Evolutionary conservation across 2,888 invertebrate genomes (phyloP).

Genomic region (Cephus spinipes): DNA sequence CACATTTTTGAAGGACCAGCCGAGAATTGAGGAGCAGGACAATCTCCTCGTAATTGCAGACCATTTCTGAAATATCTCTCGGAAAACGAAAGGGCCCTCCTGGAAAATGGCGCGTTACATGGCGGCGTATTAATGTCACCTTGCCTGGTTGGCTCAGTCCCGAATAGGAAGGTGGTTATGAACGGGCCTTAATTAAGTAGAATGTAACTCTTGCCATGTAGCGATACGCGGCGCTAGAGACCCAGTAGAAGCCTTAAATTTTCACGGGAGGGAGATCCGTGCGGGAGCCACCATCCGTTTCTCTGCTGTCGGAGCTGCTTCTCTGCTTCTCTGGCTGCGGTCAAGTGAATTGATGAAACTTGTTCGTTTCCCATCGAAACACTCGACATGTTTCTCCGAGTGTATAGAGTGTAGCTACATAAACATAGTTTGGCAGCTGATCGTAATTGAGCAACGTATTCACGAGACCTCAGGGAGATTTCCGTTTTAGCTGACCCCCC

Average conservation of each 20-base stretch:
- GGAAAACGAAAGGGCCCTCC: background rate
- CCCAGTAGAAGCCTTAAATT: background rate
- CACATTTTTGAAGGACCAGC: background rate
- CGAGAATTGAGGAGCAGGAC: background rate
- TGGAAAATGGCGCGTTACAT: background rate
- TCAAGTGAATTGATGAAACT: background rate
- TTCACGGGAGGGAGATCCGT: background rate
- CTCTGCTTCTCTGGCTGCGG: background rate
- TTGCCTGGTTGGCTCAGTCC: background rate
- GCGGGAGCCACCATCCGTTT: background rate
- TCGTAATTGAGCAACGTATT: constrained; percentile 20
- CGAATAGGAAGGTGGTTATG: background rate
- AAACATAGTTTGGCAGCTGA: background rate
- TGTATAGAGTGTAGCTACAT: too few species aligned
- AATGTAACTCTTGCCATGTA: background rate
- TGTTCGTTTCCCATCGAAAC: background rate
- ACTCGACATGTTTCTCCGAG: background rate
- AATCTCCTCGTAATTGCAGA: background rate
- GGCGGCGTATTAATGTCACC: background rate
- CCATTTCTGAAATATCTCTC: background rate
- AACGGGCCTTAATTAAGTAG: background rate
- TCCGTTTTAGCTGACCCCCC: background rate
- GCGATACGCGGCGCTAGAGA: background rate
- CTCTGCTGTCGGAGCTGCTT: background rate
- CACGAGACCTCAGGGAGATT: constrained; percentile 25